These are phyloP conservation scores for Toxonevra muliebris DNA, from an alignment of 2,888 invertebrate genomes.

Conservation along the genomic window DNA sequence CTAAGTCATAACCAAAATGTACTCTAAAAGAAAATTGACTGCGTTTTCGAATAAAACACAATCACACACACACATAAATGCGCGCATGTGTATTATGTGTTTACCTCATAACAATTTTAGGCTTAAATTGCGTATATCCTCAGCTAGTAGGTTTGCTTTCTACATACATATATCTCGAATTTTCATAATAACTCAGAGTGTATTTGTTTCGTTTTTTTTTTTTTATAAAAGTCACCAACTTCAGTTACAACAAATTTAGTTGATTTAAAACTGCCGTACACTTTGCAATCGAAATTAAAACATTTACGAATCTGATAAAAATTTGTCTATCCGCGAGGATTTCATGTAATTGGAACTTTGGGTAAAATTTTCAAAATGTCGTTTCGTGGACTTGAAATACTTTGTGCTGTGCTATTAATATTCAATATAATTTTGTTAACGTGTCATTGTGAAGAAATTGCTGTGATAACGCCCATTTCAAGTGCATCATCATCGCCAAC, in stretches of 20 bases:
- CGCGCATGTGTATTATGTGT: neutral
- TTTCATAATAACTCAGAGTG: conserved; percentile 24
- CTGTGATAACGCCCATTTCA: conserved; percentile 35
- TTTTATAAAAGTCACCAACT: conserved; percentile 53
- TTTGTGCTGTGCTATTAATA: too few relatives aligned
- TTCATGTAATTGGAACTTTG: too few relatives aligned
- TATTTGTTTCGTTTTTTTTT: conserved; percentile 12
- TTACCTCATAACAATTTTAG: conserved; percentile 39
- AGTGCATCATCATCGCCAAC: neutral
- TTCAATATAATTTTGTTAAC: too few relatives aligned
- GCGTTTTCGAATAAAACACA: neutral
- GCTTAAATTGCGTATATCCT: conserved; percentile 51
- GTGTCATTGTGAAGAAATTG: conserved; percentile 33
- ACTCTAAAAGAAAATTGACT: neutral
- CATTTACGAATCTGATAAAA: neutral
- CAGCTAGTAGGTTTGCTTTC: conserved; percentile 4
- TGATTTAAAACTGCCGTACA: conserved; percentile 35
- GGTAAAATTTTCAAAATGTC: too few relatives aligned
- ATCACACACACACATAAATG: neutral
- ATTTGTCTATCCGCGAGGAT: too few relatives aligned
- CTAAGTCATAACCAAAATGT: conserved; percentile 13
- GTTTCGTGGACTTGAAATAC: too few relatives aligned
- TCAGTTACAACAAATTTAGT: conserved; percentile 46
- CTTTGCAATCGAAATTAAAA: neutral
- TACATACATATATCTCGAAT: conserved; percentile 29